Evolutionary conservation across 2,797 vertebrate genomes (phyloP), one percentile per base, ranked within the genome.

Genomic region (Chrysocyon brachyurus): DNA sequence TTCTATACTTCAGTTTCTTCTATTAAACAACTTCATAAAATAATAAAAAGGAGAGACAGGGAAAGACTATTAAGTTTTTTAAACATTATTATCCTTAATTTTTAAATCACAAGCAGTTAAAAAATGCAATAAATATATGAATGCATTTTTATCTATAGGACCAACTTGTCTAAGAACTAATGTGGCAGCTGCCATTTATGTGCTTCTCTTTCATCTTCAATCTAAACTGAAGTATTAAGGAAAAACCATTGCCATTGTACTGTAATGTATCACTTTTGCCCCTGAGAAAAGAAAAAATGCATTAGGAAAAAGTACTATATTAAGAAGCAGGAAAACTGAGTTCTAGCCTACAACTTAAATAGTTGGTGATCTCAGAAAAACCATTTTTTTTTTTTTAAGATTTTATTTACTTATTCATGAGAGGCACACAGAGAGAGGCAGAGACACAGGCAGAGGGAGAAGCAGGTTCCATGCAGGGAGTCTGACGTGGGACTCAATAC

Each of bases 1-100:
- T 36, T 77, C n/a, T 90, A 68, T 12, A 85, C 5, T 88, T 78
- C 59, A 88, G 61, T 79, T 93, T 94, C 33, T 85, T 90, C 22
- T 89, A 95, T 77, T 81, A 46, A 94, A 33, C 79, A 21, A 82
- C 33, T 95, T 87, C 40, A 57, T 31, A 91, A 92, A 87, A 90
- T 6, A 70, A 14, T 85, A 94, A 96, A 92, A 94, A 54, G 24
- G 17, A 17, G 31, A 40, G 33, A 28, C 52, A 16, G 33, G 17
- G 4, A 66, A 92, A 72, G 9, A 83, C 59, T 36, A 68, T 52
- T 40, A 86, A 9, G 26, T 24, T 61, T 63, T 61, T 78, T 61
- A 11, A 26, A 52, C 46, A 86, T 64, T 36, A 87, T 19, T 72
- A 89, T 5, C 19, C 26, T 92, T 21, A 73, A 96, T 72, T 93